phyloP scores from a whole-genome alignment of 2,888 invertebrate species.

The Neria commutata region DNA sequence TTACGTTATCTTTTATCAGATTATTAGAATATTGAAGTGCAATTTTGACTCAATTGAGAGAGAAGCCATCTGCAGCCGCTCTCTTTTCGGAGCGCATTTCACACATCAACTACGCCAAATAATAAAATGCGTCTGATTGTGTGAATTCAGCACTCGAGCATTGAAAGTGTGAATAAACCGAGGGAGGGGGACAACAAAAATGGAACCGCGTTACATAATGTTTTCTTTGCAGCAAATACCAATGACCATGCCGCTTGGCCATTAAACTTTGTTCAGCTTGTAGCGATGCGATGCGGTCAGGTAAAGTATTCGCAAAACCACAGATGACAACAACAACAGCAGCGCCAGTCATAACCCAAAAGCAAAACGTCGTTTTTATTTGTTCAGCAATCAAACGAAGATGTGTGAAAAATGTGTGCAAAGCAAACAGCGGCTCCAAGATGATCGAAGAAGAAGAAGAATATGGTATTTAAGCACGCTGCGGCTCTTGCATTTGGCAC shows the following conservation, averaged over 20 bases:
- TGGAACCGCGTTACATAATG: not conserved
- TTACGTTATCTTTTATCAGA: too few relatives aligned
- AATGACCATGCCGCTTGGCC: conserved; percentile 26
- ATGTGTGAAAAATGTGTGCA: not conserved
- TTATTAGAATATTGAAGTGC: too few relatives aligned
- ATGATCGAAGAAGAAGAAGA: too few relatives aligned
- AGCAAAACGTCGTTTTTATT: not conserved
- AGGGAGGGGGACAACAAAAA: not conserved
- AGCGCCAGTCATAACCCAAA: not conserved
- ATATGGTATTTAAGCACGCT: too few relatives aligned
- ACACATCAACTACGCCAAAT: too few relatives aligned
- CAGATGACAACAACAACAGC: not conserved
- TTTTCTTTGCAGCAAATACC: conserved; percentile 12
- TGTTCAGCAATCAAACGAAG: not conserved
- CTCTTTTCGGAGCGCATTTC: too few relatives aligned
- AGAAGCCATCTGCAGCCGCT: too few relatives aligned
- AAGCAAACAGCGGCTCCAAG: not conserved
- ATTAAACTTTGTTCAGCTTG: conserved; percentile 19
- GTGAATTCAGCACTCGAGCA: too few relatives aligned
- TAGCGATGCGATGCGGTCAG: not conserved
- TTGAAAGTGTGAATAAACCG: too few relatives aligned
- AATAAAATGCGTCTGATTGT: too few relatives aligned
- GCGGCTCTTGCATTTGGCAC: too few relatives aligned
- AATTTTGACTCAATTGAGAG: too few relatives aligned
- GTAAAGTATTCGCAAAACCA: not conserved